These are phyloP conservation scores for Acleris cristana DNA, from an alignment of 2,888 invertebrate genomes.

Conservation along the genomic window DNA sequence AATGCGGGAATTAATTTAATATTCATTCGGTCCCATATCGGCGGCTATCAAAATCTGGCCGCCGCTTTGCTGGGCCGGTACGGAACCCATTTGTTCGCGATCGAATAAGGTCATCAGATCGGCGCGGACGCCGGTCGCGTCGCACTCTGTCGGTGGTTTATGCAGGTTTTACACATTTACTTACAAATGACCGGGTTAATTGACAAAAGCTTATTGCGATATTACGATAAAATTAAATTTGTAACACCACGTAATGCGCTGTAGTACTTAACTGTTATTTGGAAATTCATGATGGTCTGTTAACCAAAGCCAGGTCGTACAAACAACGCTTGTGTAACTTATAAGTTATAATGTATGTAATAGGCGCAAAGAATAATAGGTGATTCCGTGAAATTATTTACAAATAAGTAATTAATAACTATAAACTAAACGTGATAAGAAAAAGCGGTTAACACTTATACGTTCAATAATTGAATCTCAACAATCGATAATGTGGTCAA, in stretches of 20 bases:
- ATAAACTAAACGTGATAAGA: no score
- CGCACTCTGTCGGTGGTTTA: background rate
- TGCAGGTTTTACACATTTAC: no score
- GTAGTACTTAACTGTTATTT: constrained; percentile 3
- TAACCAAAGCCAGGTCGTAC: no score
- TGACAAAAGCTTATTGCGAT: constrained; percentile 16
- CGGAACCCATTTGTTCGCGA: constrained; percentile 49
- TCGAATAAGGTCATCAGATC: constrained; percentile 23
- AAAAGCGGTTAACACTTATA: no score
- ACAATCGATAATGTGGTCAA: no score
- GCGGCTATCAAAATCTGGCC: constrained; percentile 57
- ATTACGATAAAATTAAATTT: constrained; percentile 14
- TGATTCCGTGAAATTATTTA: no score
- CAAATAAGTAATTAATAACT: no score
- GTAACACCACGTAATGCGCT: constrained; percentile 4
- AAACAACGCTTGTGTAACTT: no score
- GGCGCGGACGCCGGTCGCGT: background rate
- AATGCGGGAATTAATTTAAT: constrained; percentile 67
- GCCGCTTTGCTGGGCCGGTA: constrained; percentile 49
- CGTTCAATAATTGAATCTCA: no score
- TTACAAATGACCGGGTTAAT: constrained; percentile 4
- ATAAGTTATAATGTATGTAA: no score
- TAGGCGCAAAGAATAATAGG: no score
- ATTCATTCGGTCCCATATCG: constrained; percentile 61
- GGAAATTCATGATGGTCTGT: background rate